A percentile compares a stretch with the other conserved stretches of the same genome.
Evolutionary conservation across 2,888 invertebrate genomes (phyloP).

Genomic region (Rapana venosa): DNA sequence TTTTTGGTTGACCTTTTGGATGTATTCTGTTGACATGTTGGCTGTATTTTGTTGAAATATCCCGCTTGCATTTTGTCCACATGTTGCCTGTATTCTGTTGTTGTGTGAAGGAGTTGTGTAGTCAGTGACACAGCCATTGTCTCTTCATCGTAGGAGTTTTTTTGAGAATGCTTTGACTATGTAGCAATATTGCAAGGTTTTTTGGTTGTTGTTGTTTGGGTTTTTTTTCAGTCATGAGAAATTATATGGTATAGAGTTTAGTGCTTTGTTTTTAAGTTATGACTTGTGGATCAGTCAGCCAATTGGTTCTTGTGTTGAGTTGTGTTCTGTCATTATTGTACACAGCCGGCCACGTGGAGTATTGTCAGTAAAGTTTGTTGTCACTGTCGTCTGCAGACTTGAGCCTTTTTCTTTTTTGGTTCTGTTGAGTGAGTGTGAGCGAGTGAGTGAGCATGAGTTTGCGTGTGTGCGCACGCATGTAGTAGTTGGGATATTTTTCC

Average conservation of each 20-base stretch:
- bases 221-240: not conserved
- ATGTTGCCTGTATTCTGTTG: constrained; percentile 3
- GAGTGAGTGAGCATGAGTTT: not conserved
- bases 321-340: constrained; percentile 36
- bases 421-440: not conserved
- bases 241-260: not conserved
- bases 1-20: not conserved
- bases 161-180: not conserved
- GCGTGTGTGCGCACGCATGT: not conserved
- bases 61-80: constrained; percentile 2
- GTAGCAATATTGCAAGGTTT: not conserved
- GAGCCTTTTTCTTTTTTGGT: not conserved
- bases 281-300: constrained; percentile 19
- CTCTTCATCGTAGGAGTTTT: not conserved
- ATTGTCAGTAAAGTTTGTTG: constrained; percentile 39
- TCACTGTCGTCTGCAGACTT: not conserved
- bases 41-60: not conserved
- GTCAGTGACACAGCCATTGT: not conserved
- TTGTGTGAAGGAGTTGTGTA: not conserved
- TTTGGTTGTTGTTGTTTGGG: not conserved
- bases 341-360: constrained; percentile 30
- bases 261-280: constrained; percentile 32
- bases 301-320: constrained; percentile 1
- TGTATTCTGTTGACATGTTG: constrained; percentile 3
- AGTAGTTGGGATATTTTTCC: not conserved